phyloP scores from a whole-genome alignment of 1,140 invertebrate species.

The Parapsyche elsis region DNA sequence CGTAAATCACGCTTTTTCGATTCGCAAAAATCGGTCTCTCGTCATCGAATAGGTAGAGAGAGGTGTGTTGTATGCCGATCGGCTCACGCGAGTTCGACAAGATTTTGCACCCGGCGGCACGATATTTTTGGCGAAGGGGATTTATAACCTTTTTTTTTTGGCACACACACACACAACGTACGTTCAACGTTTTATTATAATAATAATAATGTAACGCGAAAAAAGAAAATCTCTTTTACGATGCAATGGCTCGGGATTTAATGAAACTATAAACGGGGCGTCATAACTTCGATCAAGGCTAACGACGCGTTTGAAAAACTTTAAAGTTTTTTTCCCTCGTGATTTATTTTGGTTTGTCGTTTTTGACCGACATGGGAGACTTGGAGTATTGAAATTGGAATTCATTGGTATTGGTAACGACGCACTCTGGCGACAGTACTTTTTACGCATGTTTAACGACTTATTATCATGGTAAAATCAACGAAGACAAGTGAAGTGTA shows the following conservation, averaged over 20 bases:
- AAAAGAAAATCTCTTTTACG: constrained; percentile 18
- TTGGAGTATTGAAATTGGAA: no score
- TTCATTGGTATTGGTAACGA: constrained; percentile 10
- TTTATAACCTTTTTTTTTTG: constrained; percentile 28
- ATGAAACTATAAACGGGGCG: constrained; percentile 18
- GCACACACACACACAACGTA: neutral
- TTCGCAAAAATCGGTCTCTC: neutral
- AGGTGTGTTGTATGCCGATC: neutral
- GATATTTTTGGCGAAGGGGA: constrained; percentile 30
- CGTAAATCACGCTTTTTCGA: constrained; percentile 29
- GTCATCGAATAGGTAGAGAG: neutral
- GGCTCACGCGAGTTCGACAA: constrained; percentile 10
- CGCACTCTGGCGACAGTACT: neutral
- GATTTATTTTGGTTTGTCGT: neutral
- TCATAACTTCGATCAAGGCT: constrained; percentile 21
- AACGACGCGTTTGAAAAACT: neutral
- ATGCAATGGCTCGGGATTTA: constrained; percentile 19
- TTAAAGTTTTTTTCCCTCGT: neutral
- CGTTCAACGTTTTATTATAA: constrained; percentile 15
- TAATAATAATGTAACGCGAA: constrained; percentile 14
- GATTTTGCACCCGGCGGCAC: constrained; percentile 42
- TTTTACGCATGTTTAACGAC: neutral
- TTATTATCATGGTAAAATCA: constrained; percentile 7
- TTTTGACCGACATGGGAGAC: no score
- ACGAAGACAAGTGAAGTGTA: neutral